These are phyloP conservation scores for Scaptomyza tumidula DNA, from an alignment of 2,888 invertebrate genomes.

Conservation along the genomic window DNA sequence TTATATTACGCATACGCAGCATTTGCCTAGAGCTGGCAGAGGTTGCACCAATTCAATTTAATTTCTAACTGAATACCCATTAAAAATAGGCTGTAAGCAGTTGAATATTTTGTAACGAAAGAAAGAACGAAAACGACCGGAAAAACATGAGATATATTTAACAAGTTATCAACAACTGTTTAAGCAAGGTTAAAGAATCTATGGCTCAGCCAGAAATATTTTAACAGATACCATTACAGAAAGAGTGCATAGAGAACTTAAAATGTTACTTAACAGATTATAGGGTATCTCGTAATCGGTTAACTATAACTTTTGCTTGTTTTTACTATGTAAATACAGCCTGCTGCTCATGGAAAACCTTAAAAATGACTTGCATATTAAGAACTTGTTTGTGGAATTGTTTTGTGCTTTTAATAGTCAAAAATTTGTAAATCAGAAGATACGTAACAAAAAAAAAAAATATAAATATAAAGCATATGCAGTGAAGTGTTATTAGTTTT, in stretches of 20 bases:
- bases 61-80: slow-evolving; percentile 9
- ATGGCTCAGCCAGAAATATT: too few species aligned
- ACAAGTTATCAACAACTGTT: too few species aligned
- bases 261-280: too few species aligned
- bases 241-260: too few species aligned
- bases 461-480: slow-evolving; percentile 20
- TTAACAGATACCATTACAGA: too few species aligned
- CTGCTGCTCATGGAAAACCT: slow-evolving; percentile 10
- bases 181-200: too few species aligned
- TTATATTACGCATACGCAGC: slow-evolving; percentile 56
- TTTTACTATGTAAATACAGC: slow-evolving; percentile 18
- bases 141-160: too few species aligned
- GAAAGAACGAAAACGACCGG: too few species aligned
- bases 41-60: slow-evolving; percentile 41
- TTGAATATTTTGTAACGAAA: too few species aligned
- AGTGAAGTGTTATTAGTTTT: slow-evolving; percentile 50
- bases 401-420: slow-evolving; percentile 33
- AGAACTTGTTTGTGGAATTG: slow-evolving; percentile 33
- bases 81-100: not conserved
- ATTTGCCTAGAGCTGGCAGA: slow-evolving; percentile 24
- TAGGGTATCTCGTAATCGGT: not conserved
- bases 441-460: not conserved
- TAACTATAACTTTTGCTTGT: not conserved
- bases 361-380: slow-evolving; percentile 15
- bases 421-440: slow-evolving; percentile 6